phyloP scores from a whole-genome alignment of 2,797 vertebrate genomes.

The Myripristis murdjan region DNA sequence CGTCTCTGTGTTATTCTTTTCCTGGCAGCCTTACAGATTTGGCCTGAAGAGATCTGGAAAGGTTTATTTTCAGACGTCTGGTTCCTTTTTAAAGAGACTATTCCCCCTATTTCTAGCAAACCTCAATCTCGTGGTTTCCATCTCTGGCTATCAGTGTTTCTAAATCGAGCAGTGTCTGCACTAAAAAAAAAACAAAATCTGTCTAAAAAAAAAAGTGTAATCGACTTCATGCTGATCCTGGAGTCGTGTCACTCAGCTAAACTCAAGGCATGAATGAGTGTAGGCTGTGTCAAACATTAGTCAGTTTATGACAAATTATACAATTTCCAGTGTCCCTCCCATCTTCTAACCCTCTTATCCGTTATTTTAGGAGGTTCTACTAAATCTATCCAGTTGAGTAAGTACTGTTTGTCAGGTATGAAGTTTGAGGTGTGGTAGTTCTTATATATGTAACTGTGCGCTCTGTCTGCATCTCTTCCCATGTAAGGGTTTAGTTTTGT shows the following conservation, averaged over 20 bases:
- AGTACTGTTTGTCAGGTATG: slow-evolving; percentile 47
- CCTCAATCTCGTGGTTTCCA: slow-evolving; percentile 63
- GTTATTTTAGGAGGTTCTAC: slow-evolving; percentile 11
- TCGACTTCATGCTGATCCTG: slow-evolving; percentile 20
- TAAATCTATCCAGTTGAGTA: slow-evolving; percentile 7
- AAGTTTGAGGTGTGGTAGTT: slow-evolving; percentile 50
- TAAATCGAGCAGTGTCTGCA: slow-evolving; percentile 60
- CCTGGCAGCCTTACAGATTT: slow-evolving; percentile 41
- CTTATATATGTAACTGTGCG: slow-evolving; percentile 59
- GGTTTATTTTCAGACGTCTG: slow-evolving; percentile 68
- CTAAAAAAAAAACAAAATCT: too few relatives aligned
- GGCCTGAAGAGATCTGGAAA: slow-evolving; percentile 42
- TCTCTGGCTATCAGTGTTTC: slow-evolving; percentile 63
- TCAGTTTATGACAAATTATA: slow-evolving; percentile 22
- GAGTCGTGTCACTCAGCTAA: slow-evolving; percentile 59
- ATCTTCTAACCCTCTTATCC: background rate
- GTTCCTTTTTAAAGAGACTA: slow-evolving; percentile 71
- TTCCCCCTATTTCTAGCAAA: slow-evolving; percentile 67
- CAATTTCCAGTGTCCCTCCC: background rate
- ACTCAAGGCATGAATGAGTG: slow-evolving; percentile 27
- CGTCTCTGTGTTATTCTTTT: slow-evolving; percentile 56
- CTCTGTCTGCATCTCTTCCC: slow-evolving; percentile 65
- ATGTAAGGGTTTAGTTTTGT: slow-evolving; percentile 54
- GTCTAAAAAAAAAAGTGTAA: slow-evolving; percentile 43
- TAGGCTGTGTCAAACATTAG: background rate